Evolutionary conservation across 2,113 vertebrate species (phyloP), one percentile per base, ranked within the genome.

Genomic region (Pyrgilauda ruficollis): DNA sequence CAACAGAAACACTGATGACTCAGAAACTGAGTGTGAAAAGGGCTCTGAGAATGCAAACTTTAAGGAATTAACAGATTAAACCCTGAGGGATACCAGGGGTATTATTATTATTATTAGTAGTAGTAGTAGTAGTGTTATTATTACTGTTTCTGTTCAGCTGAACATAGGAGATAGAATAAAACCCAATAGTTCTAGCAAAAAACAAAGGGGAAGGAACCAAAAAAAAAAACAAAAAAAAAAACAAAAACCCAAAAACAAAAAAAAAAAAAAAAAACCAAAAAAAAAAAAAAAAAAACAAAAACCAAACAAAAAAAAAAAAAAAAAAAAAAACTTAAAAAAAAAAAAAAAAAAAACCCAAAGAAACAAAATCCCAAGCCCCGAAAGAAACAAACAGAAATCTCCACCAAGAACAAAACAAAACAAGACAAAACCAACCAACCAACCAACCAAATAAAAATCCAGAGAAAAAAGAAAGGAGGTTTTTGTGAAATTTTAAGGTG

Each of bases 391-490:
- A 53, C 8, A 28, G 52, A 59, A 33, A 8, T 15, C 4, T n/a
- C 27, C 13, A 58, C 10, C 27, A 53, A 41, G 41, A 15, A 41
- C 13, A 41, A 62, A 74, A 19, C 3, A 22, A 62, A 46, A 67
- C 4, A 3, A 35, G 50, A 41, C 4, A 10, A 66, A 74, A 26
- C 2, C 8, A 41, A 43, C 1, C 8, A 70, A 39, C 4, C 6
- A 52, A 53, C 3, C 5, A 43, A 49, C 4, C 13, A 49, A 50
- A 50, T 17, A 53, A 19, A 19, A 19, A 53, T 7, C 11, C 28
- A 28, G 7, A 1, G 19, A 2, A 35, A 11, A 11, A 21, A 50
- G 30, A 50, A 53, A 15, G 1, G 20, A 31, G 0, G 28, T 14
- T 28, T 49, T 11, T 72, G 2, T 63, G 12, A 50, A 91, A 43